Evolutionary conservation across 2,888 invertebrate species (phyloP).

Genomic region (Cheilosia grossa): DNA sequence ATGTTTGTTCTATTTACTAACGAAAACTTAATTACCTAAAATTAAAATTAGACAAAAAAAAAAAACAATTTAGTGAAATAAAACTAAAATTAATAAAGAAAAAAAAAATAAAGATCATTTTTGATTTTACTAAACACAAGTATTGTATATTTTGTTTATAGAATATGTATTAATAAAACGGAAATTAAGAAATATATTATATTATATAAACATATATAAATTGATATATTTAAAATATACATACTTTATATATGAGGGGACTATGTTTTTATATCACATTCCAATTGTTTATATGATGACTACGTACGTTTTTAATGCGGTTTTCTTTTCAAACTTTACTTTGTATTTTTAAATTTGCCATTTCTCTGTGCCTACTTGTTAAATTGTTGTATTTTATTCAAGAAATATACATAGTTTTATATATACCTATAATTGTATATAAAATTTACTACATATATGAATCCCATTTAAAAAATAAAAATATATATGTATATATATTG

Average conservation of each 20-base stretch:
- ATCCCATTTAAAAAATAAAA: slow-evolving; percentile 17
- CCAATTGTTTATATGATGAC: slow-evolving; percentile 81
- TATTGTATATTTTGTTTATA: slow-evolving; percentile 54
- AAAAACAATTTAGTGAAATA: slow-evolving; percentile 50
- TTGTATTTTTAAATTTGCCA: slow-evolving; percentile 34
- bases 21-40: slow-evolving; percentile 35
- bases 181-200: slow-evolving; percentile 47
- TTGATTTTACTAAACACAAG: slow-evolving; percentile 43
- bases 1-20: slow-evolving; percentile 46
- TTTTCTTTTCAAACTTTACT: slow-evolving; percentile 9
- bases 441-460: slow-evolving; percentile 11
- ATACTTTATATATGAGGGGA: slow-evolving; percentile 79
- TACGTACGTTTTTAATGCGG: slow-evolving; percentile 76
- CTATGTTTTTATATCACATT: slow-evolving; percentile 83
- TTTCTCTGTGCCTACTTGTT: slow-evolving; percentile 1
- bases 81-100: slow-evolving; percentile 49
- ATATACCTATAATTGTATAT: neutral
- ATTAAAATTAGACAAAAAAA: slow-evolving; percentile 60
- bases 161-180: slow-evolving; percentile 46
- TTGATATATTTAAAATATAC: slow-evolving; percentile 56
- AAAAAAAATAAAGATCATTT: slow-evolving; percentile 50
- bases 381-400: too few relatives aligned
- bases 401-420: neutral
- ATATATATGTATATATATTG: neutral
- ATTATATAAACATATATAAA: slow-evolving; percentile 48